A percentile compares a stretch with the other conserved stretches of the same genome.
Conservation (phyloP, 2,797 vertebrate genomes). For the Phylloscopus collybita region DNA sequence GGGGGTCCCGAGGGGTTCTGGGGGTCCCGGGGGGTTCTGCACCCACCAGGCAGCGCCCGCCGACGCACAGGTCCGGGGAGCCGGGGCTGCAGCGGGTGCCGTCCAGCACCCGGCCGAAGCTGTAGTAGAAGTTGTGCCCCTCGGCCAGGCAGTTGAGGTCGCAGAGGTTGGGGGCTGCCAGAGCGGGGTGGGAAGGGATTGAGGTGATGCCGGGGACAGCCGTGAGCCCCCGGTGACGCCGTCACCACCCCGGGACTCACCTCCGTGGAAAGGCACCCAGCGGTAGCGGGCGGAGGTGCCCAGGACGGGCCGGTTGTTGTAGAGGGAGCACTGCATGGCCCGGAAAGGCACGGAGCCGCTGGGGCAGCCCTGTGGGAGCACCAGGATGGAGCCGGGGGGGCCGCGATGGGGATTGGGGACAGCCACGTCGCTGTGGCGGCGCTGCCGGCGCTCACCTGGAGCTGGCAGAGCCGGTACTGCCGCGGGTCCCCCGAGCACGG, state of each 20-base stretch:
- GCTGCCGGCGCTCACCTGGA: slow-evolving; percentile 53
- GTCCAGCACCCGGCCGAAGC: slow-evolving; percentile 80
- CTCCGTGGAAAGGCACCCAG: slow-evolving; percentile 81
- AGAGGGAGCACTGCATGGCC: slow-evolving; percentile 79
- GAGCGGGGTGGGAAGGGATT: neutral
- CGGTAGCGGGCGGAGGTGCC: slow-evolving; percentile 58
- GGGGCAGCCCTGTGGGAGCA: slow-evolving; percentile 72
- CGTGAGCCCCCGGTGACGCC: fast-evolving
- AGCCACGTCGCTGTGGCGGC: fast-evolving
- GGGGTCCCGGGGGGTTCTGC: neutral
- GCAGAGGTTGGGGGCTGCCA: slow-evolving; percentile 76
- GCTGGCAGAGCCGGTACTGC: slow-evolving; percentile 75
- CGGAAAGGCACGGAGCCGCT: slow-evolving; percentile 73
- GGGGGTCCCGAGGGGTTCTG: neutral
- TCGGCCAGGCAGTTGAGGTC: slow-evolving; percentile 81
- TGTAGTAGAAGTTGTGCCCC: slow-evolving; percentile 83
- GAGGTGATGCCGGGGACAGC: neutral
- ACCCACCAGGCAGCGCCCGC: slow-evolving; percentile 78
- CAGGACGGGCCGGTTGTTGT: slow-evolving; percentile 70
- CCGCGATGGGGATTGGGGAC: fast-evolving
- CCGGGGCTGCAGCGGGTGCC: slow-evolving; percentile 75
- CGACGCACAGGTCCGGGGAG: slow-evolving; percentile 73
- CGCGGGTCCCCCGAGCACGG: slow-evolving; percentile 60
- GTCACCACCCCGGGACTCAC: slow-evolving; percentile 29
- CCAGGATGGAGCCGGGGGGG: neutral